Evolutionary conservation across 2,888 invertebrate genomes (phyloP), one percentile per base, ranked within the genome.

Genomic region (Heliconius charithonia): DNA sequence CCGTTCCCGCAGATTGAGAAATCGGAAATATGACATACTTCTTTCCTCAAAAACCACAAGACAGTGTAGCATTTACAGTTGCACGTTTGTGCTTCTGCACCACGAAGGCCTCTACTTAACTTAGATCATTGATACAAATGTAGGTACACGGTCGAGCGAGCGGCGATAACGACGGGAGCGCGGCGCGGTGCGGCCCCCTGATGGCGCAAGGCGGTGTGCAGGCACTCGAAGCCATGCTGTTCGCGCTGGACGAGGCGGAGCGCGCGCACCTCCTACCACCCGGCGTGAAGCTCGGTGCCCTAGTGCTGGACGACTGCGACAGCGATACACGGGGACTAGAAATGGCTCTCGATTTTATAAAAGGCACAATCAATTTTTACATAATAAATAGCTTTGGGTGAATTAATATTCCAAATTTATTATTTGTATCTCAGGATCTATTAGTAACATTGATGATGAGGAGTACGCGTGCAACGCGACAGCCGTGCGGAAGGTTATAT

Each of bases 301-400:
- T 97, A 86, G 97, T 98, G 81, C 96, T 98, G 71, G 98, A 98
- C 89, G 98, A 98, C 93, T 98, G 98, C 90, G 98, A 98, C 92
- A 97, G 97, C 92, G 98, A 98, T 90, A 98, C 98, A 10, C 98
- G 98, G 87, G 98, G 98, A 0, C 95, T 98, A 75, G 98, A 98
- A 91, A 98, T 98, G 97, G 98, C 98, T 2, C 97, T 98, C 69
- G 98, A 98, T 91, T 98, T 98, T 89, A 98, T 98, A 84, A 97
- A 98, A 96, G 98, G 98, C 98, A 41, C 25, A n/a, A 71, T 19
- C 22, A 62, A n/a, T 25, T 27, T 62, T 25, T 27, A 69, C n/a
- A 1, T 56, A 41, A 19, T 22, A 27, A n/a, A 9, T 41, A 45
- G 45, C 1, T 1, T 7, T 37, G n/a, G 25, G 13, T 10, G 27